A percentile compares a stretch with the other conserved stretches of the same genome.
phyloP scores from a whole-genome alignment of 2,113 vertebrate genomes.

The Dicaeum eximium region DNA sequence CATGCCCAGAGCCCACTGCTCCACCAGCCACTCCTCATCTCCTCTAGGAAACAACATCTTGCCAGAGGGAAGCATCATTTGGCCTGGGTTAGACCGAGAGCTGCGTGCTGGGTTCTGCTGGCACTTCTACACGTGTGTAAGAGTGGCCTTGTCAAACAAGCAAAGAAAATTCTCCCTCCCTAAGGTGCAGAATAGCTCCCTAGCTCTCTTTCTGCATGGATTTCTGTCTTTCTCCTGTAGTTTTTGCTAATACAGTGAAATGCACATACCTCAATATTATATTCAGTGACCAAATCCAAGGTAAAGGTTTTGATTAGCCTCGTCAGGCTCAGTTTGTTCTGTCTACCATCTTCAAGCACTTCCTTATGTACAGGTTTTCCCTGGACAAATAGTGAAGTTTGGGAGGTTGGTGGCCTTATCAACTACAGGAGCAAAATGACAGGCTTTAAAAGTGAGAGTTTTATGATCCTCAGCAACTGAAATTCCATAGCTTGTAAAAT shows the following conservation, averaged over 20 bases:
- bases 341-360: conserved; percentile 58
- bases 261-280: conserved; percentile 71
- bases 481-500: not conserved
- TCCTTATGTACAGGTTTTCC: conserved; percentile 66
- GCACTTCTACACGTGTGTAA: not conserved
- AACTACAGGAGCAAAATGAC: not conserved
- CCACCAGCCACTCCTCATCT: not conserved
- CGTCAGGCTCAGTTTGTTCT: conserved; percentile 50
- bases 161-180: not conserved
- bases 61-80: not conserved
- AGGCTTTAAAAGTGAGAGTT: not conserved
- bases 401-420: not conserved
- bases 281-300: conserved; percentile 78
- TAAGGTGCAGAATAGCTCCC: not conserved
- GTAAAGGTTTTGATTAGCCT: conserved; percentile 74
- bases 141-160: not conserved
- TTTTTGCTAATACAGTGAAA: not conserved
- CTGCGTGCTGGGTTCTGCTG: not conserved
- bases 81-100: not conserved
- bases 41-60: not conserved
- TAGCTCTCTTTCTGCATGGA: not conserved
- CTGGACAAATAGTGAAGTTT: conserved; percentile 25
- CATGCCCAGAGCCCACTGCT: not conserved
- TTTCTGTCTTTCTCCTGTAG: not conserved
- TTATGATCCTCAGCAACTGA: not conserved